These are phyloP conservation scores for Diploptera punctata DNA, from an alignment of 2,888 invertebrate genomes.

Conservation along the genomic window DNA sequence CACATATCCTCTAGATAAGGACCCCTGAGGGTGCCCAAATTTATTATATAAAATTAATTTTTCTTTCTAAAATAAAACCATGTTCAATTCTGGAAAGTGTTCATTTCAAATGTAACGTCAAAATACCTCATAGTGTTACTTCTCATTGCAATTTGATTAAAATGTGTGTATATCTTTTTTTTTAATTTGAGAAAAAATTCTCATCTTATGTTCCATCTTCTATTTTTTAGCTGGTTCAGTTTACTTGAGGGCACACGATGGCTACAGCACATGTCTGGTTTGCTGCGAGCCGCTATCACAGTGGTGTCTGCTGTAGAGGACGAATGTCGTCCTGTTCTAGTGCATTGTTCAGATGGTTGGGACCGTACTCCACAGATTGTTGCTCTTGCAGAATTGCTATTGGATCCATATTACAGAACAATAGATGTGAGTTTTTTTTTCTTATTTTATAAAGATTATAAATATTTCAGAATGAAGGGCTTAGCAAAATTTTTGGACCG, in stretches of 20 bases:
- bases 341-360: slow-evolving; percentile 99
- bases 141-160: too few relatives aligned
- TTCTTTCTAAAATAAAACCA: too few relatives aligned
- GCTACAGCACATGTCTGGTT: slow-evolving; percentile 87
- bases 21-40: too few relatives aligned
- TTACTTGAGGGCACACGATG: slow-evolving; percentile 89
- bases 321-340: slow-evolving; percentile 88
- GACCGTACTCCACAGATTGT: slow-evolving; percentile 98
- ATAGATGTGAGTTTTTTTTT: slow-evolving; percentile 68
- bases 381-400: slow-evolving; percentile 87
- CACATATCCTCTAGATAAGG: too few relatives aligned
- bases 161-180: too few relatives aligned
- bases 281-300: slow-evolving; percentile 80
- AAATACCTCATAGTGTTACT: too few relatives aligned
- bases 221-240: slow-evolving; percentile 82
- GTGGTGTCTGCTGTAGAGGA: slow-evolving; percentile 81
- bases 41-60: too few relatives aligned
- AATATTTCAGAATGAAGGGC: too few relatives aligned
- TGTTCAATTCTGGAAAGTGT: too few relatives aligned
- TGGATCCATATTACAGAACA: slow-evolving; percentile 95
- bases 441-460: slow-evolving; percentile 9
- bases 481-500: too few relatives aligned
- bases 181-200: background rate
- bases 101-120: too few relatives aligned
- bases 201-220: background rate